Conservation (phyloP, 2,797 vertebrate species). For the Gastrophryne carolinensis region DNA sequence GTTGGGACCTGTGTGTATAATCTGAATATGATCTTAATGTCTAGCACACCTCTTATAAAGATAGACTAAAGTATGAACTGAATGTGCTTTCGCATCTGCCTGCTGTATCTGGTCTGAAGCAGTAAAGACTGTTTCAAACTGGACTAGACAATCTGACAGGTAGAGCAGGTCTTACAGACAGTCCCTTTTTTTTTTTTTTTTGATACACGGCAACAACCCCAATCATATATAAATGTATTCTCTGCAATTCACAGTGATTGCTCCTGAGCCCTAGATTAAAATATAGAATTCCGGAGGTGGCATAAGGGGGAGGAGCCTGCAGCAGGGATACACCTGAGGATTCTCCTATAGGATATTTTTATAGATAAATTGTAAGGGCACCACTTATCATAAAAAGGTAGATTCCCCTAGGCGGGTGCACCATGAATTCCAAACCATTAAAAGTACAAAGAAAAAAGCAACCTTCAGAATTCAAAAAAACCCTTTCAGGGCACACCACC, state of each 20-base stretch:
- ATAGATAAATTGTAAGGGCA: too few species aligned
- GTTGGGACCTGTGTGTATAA: not conserved
- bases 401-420: too few species aligned
- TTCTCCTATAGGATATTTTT: not conserved
- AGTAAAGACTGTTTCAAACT: constrained; percentile 16
- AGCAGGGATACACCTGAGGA: not conserved
- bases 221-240: not conserved
- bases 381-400: too few species aligned
- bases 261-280: not conserved
- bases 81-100: constrained; percentile 21
- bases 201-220: not conserved
- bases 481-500: too few species aligned
- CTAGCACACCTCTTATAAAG: not conserved
- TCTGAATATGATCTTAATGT: not conserved
- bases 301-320: too few species aligned
- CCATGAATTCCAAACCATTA: too few species aligned
- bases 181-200: not conserved
- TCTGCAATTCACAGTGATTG: not conserved
- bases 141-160: constrained; percentile 25
- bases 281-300: not conserved
- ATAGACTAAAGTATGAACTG: not conserved
- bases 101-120: constrained; percentile 25
- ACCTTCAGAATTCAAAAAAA: too few species aligned
- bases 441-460: too few species aligned
- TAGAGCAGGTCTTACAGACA: constrained; percentile 17